Conservation (phyloP, 2,888 invertebrate genomes). For the Apamea crenata region DNA sequence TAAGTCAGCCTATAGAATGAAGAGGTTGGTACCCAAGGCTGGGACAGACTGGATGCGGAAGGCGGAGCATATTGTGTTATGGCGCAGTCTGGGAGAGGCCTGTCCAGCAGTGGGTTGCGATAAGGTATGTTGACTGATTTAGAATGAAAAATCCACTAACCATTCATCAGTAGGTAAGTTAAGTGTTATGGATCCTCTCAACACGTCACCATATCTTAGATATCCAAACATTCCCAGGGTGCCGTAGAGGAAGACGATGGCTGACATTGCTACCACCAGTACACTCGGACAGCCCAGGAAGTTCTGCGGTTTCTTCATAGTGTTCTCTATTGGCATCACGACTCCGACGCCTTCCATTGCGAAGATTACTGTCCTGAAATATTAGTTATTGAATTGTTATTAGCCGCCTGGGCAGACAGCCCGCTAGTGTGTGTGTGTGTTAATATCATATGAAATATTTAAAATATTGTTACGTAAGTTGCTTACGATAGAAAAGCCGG, state of each 20-base stretch:
- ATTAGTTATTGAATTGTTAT: neutral
- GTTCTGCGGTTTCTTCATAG: constrained; percentile 95
- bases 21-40: neutral
- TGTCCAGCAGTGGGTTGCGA: no score
- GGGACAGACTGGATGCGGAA: no score
- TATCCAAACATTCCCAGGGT: constrained; percentile 97
- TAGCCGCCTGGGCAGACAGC: neutral
- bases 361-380: constrained; percentile 96
- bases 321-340: constrained; percentile 98
- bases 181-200: constrained; percentile 95
- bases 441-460: neutral
- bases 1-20: neutral
- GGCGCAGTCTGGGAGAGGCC: no score
- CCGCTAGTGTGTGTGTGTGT: neutral
- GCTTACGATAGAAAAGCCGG: constrained; percentile 95
- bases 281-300: constrained; percentile 96
- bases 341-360: constrained; percentile 99
- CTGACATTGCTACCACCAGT: constrained; percentile 95
- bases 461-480: constrained; percentile 3
- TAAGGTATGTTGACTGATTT: no score
- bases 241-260: constrained; percentile 94
- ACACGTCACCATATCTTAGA: constrained; percentile 94
- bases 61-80: no score
- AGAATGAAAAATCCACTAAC: constrained; percentile 84
- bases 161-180: constrained; percentile 93